These are phyloP conservation scores for Gobio gobio DNA, from an alignment of 2,113 vertebrate species.

Conservation along the genomic window DNA sequence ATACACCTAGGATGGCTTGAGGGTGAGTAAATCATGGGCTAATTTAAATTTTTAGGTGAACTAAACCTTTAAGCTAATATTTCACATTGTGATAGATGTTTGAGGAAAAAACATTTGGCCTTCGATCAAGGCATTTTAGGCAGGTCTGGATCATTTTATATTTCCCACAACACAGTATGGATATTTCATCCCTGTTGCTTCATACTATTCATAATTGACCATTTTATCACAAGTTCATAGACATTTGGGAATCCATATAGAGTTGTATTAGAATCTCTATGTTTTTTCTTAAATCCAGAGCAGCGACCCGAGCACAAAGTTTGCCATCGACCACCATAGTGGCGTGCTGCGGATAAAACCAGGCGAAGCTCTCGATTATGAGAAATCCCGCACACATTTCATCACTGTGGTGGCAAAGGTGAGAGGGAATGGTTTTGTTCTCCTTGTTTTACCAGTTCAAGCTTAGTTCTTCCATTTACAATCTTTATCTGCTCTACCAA, in stretches of 20 bases:
- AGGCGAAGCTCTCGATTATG: conserved; percentile 85
- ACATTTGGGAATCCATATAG: background rate
- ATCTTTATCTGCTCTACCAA: background rate
- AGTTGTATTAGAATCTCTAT: background rate
- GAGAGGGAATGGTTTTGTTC: conserved; percentile 18
- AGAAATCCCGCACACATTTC: conserved; percentile 87
- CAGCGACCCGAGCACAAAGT: conserved; percentile 73
- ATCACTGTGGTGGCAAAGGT: conserved; percentile 90
- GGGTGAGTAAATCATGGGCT: too few relatives aligned
- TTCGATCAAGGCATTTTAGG: too few relatives aligned
- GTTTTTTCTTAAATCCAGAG: conserved; percentile 74
- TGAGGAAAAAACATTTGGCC: too few relatives aligned
- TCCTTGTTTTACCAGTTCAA: background rate
- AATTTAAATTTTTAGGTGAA: too few relatives aligned
- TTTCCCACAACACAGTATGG: too few relatives aligned
- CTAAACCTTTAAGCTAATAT: too few relatives aligned
- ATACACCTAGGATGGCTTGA: too few relatives aligned
- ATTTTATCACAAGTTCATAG: too few relatives aligned
- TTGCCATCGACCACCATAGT: conserved; percentile 87
- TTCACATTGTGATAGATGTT: too few relatives aligned
- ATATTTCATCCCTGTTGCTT: too few relatives aligned
- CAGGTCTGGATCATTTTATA: too few relatives aligned
- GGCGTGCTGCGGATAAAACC: conserved; percentile 87
- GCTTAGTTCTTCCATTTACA: background rate
- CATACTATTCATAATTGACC: too few relatives aligned